Base-by-base conservation (phyloP, 2,888 invertebrate genomes). In the Volucella zonaria region DNA sequence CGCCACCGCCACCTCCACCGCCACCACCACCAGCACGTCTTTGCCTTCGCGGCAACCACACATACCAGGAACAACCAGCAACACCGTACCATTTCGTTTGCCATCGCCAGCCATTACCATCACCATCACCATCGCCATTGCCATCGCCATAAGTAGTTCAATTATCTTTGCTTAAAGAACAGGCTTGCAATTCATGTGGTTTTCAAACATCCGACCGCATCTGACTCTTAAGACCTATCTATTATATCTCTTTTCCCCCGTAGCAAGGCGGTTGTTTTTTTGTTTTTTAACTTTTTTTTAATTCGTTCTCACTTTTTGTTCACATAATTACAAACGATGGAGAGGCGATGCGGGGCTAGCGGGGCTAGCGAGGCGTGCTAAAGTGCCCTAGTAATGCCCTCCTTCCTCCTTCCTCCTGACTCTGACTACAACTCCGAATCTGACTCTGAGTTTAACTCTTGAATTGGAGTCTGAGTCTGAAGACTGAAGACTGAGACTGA, bases 151-250 rank as follows among this genome's bases (percentile, higher is more conserved):
- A 85, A 81, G 76, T 85, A 85, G 85, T 81, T 85, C 85, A 85
- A 85, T 85, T 85, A 85, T 85, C 85, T 85, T 76, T 85, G 76
- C 76, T 85, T 67, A 67, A 64, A 71, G 76, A 76, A 81, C 67
- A 51, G 76, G 58, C 80, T 76, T 76, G 76, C 70, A 83, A 73
- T 85, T 76, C 85, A 80, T 76, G 83, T 76, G 70, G 70, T 70
- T 85, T 85, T 85, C 71, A 85, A 85, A 85, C 76, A 80, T 66
- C 67, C 80, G 76, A 67, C 76, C 66, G 70, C 71, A 61, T 76
- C 75, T 40, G 52, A 76, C 56, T 83, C 80, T 64, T 10, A 64
- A 70, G 70, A 80, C 80, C 79, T 83, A 83, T 80, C 80, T 83
- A 83, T 80, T 83, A 80, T 79, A 71, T 79, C 79, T 79, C 66